A percentile compares a stretch with the other conserved stretches of the same genome.
phyloP scores from a whole-genome alignment of 2,888 invertebrate genomes.

The Philereme vetulata region DNA sequence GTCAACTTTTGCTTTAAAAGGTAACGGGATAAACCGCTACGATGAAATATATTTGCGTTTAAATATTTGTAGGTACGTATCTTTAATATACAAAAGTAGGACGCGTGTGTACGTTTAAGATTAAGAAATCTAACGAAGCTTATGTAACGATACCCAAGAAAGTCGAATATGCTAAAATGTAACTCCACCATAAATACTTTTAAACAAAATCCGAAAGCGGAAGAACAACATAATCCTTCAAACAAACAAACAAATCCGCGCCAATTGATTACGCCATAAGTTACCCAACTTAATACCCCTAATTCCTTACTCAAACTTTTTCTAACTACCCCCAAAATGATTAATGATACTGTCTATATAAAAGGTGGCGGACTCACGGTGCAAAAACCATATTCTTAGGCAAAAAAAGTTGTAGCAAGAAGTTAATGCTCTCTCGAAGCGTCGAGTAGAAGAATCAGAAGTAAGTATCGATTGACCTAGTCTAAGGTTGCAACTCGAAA shows the following conservation, averaged over 20 bases:
- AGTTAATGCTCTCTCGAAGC: conserved; percentile 17
- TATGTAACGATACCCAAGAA: neutral
- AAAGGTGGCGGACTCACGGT: conserved; percentile 17
- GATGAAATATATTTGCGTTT: too few relatives aligned
- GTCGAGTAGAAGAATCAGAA: conserved; percentile 8
- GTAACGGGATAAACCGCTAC: too few relatives aligned
- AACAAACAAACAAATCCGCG: conserved; percentile 30
- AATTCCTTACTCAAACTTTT: conserved; percentile 27
- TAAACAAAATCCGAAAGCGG: conserved; percentile 4
- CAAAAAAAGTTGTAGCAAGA: conserved; percentile 22
- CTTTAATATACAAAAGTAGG: too few relatives aligned
- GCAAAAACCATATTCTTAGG: conserved; percentile 23
- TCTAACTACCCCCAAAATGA: conserved; percentile 28
- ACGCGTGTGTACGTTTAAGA: too few relatives aligned
- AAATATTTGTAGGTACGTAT: too few relatives aligned
- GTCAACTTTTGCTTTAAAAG: too few relatives aligned
- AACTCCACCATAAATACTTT: conserved; percentile 2
- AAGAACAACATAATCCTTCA: conserved; percentile 12
- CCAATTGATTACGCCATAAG: conserved; percentile 30
- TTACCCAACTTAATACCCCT: conserved; percentile 27
- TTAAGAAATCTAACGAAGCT: neutral
- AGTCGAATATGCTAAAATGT: neutral
- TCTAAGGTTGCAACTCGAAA: conserved; percentile 14
- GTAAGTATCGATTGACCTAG: conserved; percentile 23
- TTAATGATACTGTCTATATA: conserved; percentile 21